Conservation (phyloP, 1,140 invertebrate species). For the Pogonomyrmex barbatus region DNA sequence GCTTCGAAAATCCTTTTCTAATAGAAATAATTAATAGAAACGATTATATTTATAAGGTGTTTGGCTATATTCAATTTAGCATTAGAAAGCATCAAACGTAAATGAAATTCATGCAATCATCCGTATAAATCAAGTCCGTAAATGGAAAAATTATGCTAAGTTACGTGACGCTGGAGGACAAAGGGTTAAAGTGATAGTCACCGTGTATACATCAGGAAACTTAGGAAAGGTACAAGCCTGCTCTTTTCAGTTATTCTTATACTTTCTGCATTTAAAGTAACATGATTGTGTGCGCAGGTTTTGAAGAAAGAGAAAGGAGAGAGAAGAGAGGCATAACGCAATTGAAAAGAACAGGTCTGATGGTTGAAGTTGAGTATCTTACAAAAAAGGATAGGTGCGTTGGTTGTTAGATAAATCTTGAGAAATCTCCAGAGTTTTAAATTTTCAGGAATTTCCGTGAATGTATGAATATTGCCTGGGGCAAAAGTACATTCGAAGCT, state of each 20-base stretch:
- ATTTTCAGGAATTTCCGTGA: constrained; percentile 1
- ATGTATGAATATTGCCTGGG: background rate
- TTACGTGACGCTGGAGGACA: background rate
- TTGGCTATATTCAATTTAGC: background rate
- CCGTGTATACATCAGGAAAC: background rate
- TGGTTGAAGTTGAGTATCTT: background rate
- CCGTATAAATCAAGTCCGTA: background rate
- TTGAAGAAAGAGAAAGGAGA: background rate
- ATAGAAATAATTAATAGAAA: background rate
- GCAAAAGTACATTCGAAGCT: background rate
- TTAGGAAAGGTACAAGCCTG: background rate
- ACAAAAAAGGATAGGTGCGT: background rate
- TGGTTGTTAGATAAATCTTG: constrained; percentile 27
- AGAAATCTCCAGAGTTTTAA: background rate
- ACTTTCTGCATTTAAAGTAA: constrained; percentile 38
- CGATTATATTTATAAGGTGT: background rate
- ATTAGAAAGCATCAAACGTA: background rate
- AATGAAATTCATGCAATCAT: background rate
- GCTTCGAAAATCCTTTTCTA: background rate
- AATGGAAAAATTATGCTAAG: constrained; percentile 29
- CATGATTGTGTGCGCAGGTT: background rate
- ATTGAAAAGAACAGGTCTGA: background rate
- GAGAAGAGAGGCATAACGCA: background rate
- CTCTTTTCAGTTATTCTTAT: constrained; percentile 6
- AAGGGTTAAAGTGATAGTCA: constrained; percentile 1